Evolutionary conservation across 2,797 vertebrate species (phyloP).

Genomic region (Dipus sagitta): DNA sequence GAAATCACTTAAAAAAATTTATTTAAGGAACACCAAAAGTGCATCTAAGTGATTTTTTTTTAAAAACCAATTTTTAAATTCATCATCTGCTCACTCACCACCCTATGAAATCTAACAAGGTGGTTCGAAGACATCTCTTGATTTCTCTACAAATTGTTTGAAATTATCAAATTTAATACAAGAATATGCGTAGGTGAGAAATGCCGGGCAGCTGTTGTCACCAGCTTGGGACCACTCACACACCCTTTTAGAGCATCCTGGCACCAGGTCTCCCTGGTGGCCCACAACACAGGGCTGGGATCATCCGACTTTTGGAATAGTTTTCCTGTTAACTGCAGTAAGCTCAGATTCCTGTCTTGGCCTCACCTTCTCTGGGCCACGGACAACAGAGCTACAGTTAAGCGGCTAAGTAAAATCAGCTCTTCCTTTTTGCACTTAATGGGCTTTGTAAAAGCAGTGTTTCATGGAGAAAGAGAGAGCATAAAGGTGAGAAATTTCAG

Average conservation of each 20-base stretch:
- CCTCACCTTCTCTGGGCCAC: background rate
- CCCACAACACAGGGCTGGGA: background rate
- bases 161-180: background rate
- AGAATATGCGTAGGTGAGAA: background rate
- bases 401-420: conserved; percentile 25
- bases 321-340: conserved; percentile 20
- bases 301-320: background rate
- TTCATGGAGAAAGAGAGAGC: conserved; percentile 32
- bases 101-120: conserved; percentile 23
- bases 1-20: conserved; percentile 55
- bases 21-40: conserved; percentile 74
- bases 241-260: too few species aligned
- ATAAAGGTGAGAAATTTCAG: background rate
- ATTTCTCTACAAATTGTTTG: background rate
- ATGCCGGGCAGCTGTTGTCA: background rate
- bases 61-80: conserved; percentile 63
- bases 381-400: background rate
- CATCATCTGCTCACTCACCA: conserved; percentile 23
- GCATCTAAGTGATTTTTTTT: conserved; percentile 60
- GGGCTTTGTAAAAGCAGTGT: conserved; percentile 15
- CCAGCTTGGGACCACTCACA: background rate
- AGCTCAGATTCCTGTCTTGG: background rate
- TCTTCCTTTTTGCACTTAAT: conserved; percentile 32
- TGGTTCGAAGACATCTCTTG: background rate
- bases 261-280: background rate